These are phyloP conservation scores for Dromaius novaehollandiae DNA, from an alignment of 2,113 vertebrate genomes.

Conservation along the genomic window DNA sequence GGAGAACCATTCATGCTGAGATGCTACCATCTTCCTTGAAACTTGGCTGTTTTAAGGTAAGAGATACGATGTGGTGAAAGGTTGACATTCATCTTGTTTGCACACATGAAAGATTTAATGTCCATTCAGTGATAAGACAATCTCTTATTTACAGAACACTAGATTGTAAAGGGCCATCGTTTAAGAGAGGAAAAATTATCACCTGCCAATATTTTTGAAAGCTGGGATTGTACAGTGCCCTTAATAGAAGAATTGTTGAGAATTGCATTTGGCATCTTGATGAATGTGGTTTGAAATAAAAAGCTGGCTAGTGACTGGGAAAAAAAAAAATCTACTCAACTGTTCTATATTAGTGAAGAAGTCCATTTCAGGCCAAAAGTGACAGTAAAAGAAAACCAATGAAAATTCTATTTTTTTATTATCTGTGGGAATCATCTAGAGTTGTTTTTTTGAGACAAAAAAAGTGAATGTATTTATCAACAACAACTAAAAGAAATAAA, in stretches of 20 bases:
- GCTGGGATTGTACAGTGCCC: background rate
- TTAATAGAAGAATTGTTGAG: constrained; percentile 16
- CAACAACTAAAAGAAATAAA: background rate
- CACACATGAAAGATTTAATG: background rate
- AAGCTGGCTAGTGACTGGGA: background rate
- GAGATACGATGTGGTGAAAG: background rate
- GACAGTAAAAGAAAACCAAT: background rate
- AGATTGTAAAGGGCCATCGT: constrained; percentile 10
- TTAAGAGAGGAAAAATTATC: constrained; percentile 47
- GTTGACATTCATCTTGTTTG: constrained; percentile 18
- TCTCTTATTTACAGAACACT: constrained; percentile 7
- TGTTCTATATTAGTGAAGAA: background rate
- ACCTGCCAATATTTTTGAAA: constrained; percentile 51
- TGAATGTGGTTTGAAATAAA: constrained; percentile 35
- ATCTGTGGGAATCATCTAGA: background rate
- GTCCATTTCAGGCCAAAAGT: background rate
- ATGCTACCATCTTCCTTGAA: background rate
- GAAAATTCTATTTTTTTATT: background rate
- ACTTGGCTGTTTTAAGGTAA: background rate
- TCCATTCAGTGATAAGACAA: background rate
- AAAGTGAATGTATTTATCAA: background rate
- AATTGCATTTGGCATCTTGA: constrained; percentile 35
- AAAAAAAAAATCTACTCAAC: background rate
- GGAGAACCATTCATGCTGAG: background rate
- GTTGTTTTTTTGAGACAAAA: background rate